Conservation (phyloP, 2,113 vertebrate genomes). For the Melanocharis versteri region DNA sequence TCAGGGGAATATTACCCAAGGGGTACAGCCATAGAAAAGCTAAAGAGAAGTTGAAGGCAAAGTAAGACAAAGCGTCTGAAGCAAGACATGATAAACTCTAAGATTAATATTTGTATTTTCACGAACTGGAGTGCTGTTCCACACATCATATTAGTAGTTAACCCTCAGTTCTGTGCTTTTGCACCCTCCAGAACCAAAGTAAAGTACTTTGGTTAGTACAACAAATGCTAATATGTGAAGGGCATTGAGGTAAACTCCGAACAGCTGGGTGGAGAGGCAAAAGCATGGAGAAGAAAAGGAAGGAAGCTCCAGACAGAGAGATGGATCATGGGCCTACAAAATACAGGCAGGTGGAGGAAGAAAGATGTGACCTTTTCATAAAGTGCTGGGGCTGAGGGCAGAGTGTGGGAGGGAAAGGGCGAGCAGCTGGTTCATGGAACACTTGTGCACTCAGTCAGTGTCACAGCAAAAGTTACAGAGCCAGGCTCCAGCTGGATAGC, state of each 20-base stretch:
- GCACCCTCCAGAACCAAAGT: background rate
- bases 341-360: background rate
- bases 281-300: background rate
- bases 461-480: background rate
- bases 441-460: background rate
- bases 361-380: background rate
- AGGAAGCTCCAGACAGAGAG: background rate
- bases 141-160: background rate
- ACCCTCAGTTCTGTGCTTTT: background rate
- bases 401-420: background rate
- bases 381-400: background rate
- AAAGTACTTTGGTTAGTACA: background rate
- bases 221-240: background rate
- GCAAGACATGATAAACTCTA: background rate
- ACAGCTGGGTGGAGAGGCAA: background rate
- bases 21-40: background rate
- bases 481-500: background rate
- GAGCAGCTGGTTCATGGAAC: background rate
- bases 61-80: background rate
- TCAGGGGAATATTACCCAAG: background rate
- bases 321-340: background rate
- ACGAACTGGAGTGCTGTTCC: background rate
- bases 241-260: background rate
- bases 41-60: background rate
- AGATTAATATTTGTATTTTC: background rate